phyloP scores from a whole-genome alignment of 1,140 invertebrate species.

The Plutomurus gul region DNA sequence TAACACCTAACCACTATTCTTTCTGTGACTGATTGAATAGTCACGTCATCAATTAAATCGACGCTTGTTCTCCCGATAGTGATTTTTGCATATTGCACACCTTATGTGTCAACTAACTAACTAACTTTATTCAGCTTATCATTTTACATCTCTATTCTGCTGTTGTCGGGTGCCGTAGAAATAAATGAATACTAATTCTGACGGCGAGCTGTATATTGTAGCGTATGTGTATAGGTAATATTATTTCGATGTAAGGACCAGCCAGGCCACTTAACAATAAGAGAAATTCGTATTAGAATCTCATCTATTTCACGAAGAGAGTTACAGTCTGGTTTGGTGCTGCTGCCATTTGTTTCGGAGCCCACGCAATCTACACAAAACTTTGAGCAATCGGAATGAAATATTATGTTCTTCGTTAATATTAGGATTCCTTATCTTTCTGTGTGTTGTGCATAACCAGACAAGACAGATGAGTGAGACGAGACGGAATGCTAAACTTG shows the following conservation, averaged over 20 bases:
- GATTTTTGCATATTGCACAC: conserved; percentile 27
- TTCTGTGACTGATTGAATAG: conserved; percentile 20
- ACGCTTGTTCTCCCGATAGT: conserved; percentile 12
- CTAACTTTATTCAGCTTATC: conserved; percentile 19
- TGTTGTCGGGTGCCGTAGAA: background rate
- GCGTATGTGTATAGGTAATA: no score
- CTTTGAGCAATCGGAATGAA: background rate
- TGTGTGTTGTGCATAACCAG: background rate
- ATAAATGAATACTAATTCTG: no score
- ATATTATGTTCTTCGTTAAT: background rate
- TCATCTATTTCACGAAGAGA: background rate
- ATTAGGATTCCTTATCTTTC: background rate
- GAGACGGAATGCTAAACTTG: background rate
- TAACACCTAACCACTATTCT: background rate
- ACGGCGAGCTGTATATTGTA: no score
- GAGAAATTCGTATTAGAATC: background rate
- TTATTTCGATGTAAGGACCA: no score
- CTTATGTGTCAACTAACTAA: conserved; percentile 27
- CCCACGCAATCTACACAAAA: background rate
- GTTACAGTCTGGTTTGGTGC: background rate
- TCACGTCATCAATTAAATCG: conserved; percentile 18
- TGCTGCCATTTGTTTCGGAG: background rate
- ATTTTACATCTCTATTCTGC: background rate
- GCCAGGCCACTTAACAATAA: conserved; percentile 12
- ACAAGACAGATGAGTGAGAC: conserved; percentile 10